Evolutionary conservation across 2,888 invertebrate genomes (phyloP).

Genomic region (Hydropsyche betteni): DNA sequence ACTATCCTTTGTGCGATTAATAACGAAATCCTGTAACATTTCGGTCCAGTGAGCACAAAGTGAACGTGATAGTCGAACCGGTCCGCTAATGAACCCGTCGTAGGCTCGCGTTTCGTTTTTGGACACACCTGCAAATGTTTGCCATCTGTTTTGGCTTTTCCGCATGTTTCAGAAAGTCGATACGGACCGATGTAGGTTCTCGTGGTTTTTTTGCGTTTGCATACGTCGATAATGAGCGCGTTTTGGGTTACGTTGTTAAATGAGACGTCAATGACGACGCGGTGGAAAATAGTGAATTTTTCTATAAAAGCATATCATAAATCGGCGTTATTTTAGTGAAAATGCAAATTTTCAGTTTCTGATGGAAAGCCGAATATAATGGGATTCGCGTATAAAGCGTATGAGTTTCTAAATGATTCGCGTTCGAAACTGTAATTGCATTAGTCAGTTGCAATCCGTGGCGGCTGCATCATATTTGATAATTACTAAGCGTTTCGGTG

Average conservation of each 20-base stretch:
- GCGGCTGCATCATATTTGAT: neutral
- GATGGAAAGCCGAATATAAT: too few species aligned
- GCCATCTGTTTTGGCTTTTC: neutral
- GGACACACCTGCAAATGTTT: neutral
- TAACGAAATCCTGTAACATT: conserved; percentile 36
- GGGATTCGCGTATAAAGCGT: too few species aligned
- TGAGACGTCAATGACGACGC: too few species aligned
- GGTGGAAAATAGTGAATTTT: too few species aligned
- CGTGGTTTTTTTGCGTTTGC: too few species aligned
- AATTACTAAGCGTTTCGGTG: conserved; percentile 6
- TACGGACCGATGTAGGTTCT: neutral
- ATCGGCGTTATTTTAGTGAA: too few species aligned
- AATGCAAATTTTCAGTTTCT: too few species aligned
- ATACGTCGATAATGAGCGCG: too few species aligned
- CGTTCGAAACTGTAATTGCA: neutral
- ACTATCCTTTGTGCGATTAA: conserved; percentile 39
- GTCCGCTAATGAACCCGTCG: conserved; percentile 29
- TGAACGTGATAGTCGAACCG: conserved; percentile 33
- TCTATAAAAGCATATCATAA: too few species aligned
- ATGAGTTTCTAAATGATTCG: neutral
- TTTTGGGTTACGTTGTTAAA: too few species aligned
- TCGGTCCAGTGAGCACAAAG: conserved; percentile 31
- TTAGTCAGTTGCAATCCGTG: neutral
- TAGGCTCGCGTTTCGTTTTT: conserved; percentile 22
- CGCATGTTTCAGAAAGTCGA: neutral